Conservation (phyloP, 2,113 vertebrate species). For the Edolisoma coerulescens region DNA sequence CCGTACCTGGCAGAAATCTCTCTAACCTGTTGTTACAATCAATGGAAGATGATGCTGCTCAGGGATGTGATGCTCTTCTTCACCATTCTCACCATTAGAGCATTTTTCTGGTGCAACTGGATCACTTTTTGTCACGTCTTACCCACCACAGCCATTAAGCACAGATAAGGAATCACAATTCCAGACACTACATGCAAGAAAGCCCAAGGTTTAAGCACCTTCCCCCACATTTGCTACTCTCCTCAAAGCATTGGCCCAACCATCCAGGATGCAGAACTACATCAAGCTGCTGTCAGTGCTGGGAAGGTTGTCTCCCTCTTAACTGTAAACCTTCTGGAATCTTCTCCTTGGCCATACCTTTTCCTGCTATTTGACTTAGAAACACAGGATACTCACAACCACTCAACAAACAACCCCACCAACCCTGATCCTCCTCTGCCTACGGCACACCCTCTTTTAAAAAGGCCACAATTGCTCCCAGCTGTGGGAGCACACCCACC, state of each 20-base stretch:
- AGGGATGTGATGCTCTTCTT: not conserved
- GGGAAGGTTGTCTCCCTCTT: not conserved
- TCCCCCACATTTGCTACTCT: not conserved
- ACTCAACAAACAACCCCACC: accelerated
- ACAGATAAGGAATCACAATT: not conserved
- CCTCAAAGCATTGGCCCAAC: not conserved
- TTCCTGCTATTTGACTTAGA: not conserved
- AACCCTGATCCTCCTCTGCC: not conserved
- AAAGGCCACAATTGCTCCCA: not conserved
- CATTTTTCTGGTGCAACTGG: not conserved
- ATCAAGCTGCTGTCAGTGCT: not conserved
- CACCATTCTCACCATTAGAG: not conserved
- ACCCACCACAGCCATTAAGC: not conserved
- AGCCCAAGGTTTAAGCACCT: not conserved
- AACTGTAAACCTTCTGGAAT: not conserved
- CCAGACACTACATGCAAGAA: not conserved
- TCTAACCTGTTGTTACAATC: not conserved
- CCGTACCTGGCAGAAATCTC: not conserved
- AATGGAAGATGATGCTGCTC: not conserved
- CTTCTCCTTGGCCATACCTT: not conserved
- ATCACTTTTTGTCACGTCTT: not conserved
- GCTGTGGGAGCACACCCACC: not conserved
- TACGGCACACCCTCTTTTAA: accelerated
- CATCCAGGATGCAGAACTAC: not conserved
- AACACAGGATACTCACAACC: not conserved